Conservation (phyloP, 2,888 invertebrate species). For the Belgica antarctica region DNA sequence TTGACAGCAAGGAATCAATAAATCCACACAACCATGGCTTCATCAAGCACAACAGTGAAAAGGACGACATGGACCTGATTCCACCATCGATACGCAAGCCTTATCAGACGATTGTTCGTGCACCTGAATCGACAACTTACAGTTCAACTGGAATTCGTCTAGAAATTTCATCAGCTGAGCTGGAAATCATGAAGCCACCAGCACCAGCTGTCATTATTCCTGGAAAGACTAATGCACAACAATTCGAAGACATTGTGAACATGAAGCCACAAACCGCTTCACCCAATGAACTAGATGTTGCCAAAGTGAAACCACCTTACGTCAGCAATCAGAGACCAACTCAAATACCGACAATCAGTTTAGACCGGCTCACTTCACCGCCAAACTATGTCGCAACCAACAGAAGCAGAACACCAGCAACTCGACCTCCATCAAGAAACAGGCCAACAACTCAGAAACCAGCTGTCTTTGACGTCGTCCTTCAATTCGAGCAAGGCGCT, state of each 20-base stretch:
- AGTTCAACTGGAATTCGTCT: slow-evolving; percentile 1
- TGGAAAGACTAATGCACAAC: not conserved
- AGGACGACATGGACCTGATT: slow-evolving; percentile 39
- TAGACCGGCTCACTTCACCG: not conserved
- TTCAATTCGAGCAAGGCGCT: slow-evolving; percentile 1
- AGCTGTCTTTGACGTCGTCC: not conserved
- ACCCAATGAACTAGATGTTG: not conserved
- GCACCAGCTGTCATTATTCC: not conserved
- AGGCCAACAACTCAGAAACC: slow-evolving; percentile 4
- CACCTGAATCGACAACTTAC: slow-evolving; percentile 9
- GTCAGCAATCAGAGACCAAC: slow-evolving; percentile 32
- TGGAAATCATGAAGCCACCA: slow-evolving; percentile 38
- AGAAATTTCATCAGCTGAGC: slow-evolving; percentile 31
- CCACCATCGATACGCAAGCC: slow-evolving; percentile 36
- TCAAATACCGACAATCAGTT: slow-evolving; percentile 35
- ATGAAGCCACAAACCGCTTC: slow-evolving; percentile 14
- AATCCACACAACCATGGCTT: slow-evolving; percentile 48
- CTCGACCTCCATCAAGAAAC: too few species aligned
- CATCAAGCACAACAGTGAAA: slow-evolving; percentile 46
- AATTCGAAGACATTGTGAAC: slow-evolving; percentile 23
- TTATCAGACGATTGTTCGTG: slow-evolving; percentile 32
- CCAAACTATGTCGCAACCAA: not conserved
- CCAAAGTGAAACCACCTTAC: not conserved
- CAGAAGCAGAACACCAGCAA: not conserved
- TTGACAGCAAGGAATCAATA: slow-evolving; percentile 48